A percentile compares a stretch with the other conserved stretches of the same genome.
These are phyloP conservation scores for Tillus elongatus DNA, from an alignment of 2,888 invertebrate genomes.

Conservation along the genomic window DNA sequence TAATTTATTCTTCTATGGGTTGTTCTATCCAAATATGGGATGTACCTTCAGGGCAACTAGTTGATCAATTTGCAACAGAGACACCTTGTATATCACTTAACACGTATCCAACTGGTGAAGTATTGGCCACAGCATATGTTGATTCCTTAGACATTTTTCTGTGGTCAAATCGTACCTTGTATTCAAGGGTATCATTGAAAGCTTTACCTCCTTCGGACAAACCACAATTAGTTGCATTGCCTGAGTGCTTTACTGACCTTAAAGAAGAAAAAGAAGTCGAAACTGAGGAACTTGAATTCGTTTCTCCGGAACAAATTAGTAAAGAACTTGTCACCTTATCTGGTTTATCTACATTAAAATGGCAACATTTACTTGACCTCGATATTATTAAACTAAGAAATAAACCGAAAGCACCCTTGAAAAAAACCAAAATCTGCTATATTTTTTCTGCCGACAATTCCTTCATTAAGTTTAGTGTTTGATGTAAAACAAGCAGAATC, in stretches of 20 bases:
- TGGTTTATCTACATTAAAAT: conserved; percentile 73
- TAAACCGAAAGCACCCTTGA: conserved; percentile 77
- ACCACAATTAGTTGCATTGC: conserved; percentile 47
- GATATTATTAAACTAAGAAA: conserved; percentile 72
- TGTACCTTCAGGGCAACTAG: conserved; percentile 70
- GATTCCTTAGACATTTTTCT: conserved; percentile 83
- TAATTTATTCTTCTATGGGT: conserved; percentile 83
- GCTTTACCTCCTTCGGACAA: conserved; percentile 52
- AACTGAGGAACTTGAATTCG: conserved; percentile 51
- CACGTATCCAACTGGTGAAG: conserved; percentile 87
- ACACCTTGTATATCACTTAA: conserved; percentile 75
- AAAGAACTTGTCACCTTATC: conserved; percentile 77
- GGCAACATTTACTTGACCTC: conserved; percentile 65
- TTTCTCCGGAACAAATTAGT: conserved; percentile 67
- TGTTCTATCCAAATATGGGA: conserved; percentile 89
- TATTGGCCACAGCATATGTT: conserved; percentile 80
- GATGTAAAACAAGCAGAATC: conserved; percentile 49
- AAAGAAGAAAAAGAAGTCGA: conserved; percentile 42
- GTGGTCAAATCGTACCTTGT: conserved; percentile 87
- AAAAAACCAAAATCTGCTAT: conserved; percentile 80
- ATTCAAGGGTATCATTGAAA: conserved; percentile 68
- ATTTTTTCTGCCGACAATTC: conserved; percentile 89
- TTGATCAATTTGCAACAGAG: conserved; percentile 70
- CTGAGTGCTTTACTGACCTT: conserved; percentile 38
- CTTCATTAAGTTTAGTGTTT: conserved; percentile 74